Evolutionary conservation across 2,113 vertebrate species (phyloP).

Genomic region (Scomber colias): DNA sequence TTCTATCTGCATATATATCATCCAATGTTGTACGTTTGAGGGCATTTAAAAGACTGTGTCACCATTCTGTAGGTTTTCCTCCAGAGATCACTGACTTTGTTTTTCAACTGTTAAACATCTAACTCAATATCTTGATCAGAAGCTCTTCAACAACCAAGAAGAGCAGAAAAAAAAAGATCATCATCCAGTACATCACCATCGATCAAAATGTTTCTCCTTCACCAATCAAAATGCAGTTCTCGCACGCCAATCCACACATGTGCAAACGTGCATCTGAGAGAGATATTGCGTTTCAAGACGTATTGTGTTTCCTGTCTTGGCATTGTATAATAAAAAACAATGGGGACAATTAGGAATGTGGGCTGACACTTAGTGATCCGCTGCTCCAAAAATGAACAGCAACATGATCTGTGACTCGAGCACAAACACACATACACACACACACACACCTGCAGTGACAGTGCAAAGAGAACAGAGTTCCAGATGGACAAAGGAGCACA

Average conservation of each 20-base stretch:
- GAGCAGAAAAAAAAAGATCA: too few species aligned
- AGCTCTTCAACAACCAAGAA: not conserved
- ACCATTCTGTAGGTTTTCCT: not conserved
- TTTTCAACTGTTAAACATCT: not conserved
- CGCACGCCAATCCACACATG: slow-evolving; percentile 5
- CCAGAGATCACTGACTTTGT: too few species aligned
- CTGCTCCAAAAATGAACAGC: slow-evolving; percentile 40
- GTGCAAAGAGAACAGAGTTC: slow-evolving; percentile 40
- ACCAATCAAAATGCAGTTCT: not conserved
- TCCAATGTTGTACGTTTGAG: not conserved
- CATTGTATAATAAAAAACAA: slow-evolving; percentile 44
- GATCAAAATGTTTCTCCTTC: not conserved
- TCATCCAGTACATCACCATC: too few species aligned
- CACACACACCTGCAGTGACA: slow-evolving; percentile 31
- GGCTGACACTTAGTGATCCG: slow-evolving; percentile 41
- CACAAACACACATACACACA: slow-evolving; percentile 27
- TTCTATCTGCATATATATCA: too few species aligned
- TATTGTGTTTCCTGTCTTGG: slow-evolving; percentile 32
- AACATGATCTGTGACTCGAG: slow-evolving; percentile 46
- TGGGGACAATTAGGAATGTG: slow-evolving; percentile 21
- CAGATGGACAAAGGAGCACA: slow-evolving; percentile 63
- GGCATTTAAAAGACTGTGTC: not conserved
- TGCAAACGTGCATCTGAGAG: not conserved
- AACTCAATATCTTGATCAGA: not conserved
- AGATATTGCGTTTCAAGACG: slow-evolving; percentile 29